Evolutionary conservation across 2,113 vertebrate species (phyloP).

Genomic region (Colistium nudipinnis): DNA sequence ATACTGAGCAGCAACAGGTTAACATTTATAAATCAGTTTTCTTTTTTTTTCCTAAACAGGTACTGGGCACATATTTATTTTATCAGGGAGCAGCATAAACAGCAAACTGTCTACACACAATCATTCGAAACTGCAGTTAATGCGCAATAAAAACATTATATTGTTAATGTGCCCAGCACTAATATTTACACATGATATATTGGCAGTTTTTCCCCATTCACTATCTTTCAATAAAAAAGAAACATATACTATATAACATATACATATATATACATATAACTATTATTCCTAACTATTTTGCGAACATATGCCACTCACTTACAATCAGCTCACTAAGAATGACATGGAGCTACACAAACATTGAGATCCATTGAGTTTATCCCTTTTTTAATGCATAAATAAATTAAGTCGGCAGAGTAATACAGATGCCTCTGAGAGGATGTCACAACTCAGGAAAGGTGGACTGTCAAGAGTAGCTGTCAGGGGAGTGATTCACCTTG

Average conservation of each 20-base stretch:
- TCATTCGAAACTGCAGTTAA: no score
- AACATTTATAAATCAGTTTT: no score
- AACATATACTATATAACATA: neutral
- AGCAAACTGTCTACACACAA: no score
- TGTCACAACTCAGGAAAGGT: neutral
- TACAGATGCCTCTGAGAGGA: neutral
- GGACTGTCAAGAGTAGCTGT: slow-evolving; percentile 5
- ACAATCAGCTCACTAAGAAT: neutral
- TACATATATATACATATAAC: no score
- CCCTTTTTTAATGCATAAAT: neutral
- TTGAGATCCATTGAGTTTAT: neutral
- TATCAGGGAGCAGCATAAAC: no score
- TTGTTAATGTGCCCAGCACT: no score
- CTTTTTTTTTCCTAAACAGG: no score
- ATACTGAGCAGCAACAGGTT: no score
- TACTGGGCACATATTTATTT: no score
- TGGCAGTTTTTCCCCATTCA: neutral
- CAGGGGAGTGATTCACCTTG: slow-evolving; percentile 20
- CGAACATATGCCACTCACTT: no score
- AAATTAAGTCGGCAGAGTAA: neutral
- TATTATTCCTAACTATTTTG: no score
- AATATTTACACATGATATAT: neutral
- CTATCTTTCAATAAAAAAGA: neutral
- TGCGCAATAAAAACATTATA: no score
- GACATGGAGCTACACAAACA: neutral